A percentile compares a stretch with the other conserved stretches of the same genome.
Evolutionary conservation across 2,797 vertebrate genomes (phyloP).

Genomic region (Mionectes olivaceus): DNA sequence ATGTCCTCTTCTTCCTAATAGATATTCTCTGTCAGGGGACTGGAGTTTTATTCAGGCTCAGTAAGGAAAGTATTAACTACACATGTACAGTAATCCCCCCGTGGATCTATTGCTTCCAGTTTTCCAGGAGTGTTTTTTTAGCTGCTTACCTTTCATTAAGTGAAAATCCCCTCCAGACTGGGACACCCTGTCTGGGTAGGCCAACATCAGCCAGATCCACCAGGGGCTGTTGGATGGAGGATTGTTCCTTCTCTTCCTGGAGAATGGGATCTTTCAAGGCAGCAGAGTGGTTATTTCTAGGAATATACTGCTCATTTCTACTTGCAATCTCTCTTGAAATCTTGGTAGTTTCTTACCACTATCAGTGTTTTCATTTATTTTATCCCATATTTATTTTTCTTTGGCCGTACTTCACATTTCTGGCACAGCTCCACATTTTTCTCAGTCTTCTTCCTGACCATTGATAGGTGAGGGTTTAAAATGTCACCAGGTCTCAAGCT

Average conservation of each 20-base stretch:
- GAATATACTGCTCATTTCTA: not conserved
- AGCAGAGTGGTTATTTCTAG: not conserved
- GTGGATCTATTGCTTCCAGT: not conserved
- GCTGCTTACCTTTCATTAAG: not conserved
- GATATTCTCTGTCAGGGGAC: not conserved
- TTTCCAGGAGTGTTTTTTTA: not conserved
- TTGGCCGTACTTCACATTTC: not conserved
- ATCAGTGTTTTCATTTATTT: not conserved
- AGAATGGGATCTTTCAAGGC: not conserved
- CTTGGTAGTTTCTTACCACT: not conserved
- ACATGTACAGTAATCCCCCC: not conserved
- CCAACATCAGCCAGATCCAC: not conserved
- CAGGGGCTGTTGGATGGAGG: not conserved
- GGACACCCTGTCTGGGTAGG: not conserved
- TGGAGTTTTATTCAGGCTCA: not conserved
- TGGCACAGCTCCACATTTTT: not conserved
- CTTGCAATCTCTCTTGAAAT: not conserved
- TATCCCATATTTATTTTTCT: accelerated
- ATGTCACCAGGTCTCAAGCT: not conserved
- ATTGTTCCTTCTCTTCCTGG: not conserved
- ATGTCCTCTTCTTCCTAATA: not conserved
- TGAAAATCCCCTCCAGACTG: not conserved
- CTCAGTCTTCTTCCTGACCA: not conserved
- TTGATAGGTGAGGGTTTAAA: not conserved
- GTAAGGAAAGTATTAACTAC: not conserved